phyloP scores from a whole-genome alignment of 2,113 vertebrate genomes.

The Scomber colias region DNA sequence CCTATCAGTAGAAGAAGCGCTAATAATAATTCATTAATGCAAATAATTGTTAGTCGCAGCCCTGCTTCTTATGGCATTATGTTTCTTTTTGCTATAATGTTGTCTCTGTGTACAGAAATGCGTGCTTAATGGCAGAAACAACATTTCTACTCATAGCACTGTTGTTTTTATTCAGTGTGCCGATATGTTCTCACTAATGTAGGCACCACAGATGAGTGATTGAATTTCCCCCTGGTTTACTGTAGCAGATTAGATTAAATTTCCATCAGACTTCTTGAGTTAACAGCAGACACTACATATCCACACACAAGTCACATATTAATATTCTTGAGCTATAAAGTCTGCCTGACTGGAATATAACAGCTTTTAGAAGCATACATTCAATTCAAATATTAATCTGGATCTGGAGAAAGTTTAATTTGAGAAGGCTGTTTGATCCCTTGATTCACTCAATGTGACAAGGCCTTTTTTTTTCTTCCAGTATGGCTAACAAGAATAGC shows the following conservation, averaged over 20 bases:
- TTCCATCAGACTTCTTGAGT: constrained; percentile 16
- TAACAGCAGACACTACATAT: not conserved
- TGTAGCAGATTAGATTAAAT: constrained; percentile 36
- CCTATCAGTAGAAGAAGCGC: no score
- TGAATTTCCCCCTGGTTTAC: not conserved
- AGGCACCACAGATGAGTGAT: constrained; percentile 10
- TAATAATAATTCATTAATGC: no score
- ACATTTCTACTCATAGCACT: not conserved
- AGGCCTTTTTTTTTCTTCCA: constrained; percentile 79
- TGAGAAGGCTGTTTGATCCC: not conserved
- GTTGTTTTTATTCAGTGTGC: not conserved
- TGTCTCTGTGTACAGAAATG: not conserved
- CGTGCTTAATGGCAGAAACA: not conserved
- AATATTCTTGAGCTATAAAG: not conserved
- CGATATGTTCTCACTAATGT: constrained; percentile 13
- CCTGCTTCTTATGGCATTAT: not conserved
- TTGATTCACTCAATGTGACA: constrained; percentile 44
- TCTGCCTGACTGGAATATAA: not conserved
- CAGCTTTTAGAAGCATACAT: not conserved
- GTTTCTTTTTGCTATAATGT: not conserved
- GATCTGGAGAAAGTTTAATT: constrained; percentile 7
- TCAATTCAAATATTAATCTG: not conserved
- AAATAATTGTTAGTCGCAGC: no score
- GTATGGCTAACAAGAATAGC: constrained; percentile 95
- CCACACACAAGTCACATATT: not conserved